These are phyloP conservation scores for Collichthys lucidus DNA, from an alignment of 2,113 vertebrate genomes.

Conservation along the genomic window DNA sequence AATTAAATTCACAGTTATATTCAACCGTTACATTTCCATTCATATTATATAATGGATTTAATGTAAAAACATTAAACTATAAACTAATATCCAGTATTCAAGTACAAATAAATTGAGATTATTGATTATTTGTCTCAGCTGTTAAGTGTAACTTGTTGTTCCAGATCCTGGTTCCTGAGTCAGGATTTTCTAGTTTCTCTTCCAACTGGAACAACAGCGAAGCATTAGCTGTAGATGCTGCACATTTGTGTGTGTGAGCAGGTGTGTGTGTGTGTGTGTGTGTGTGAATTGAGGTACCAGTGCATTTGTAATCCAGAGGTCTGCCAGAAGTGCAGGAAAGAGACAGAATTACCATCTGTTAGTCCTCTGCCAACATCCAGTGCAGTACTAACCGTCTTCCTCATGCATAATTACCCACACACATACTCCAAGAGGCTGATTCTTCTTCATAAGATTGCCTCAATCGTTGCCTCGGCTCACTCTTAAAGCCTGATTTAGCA, in stretches of 20 bases:
- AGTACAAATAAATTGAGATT: too few relatives aligned
- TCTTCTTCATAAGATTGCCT: slow-evolving; percentile 48
- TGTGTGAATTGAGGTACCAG: slow-evolving; percentile 1
- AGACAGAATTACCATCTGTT: slow-evolving; percentile 75
- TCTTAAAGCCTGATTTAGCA: slow-evolving; percentile 64
- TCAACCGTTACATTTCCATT: neutral
- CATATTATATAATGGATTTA: neutral
- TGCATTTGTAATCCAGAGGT: slow-evolving; percentile 59
- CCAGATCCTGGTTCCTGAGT: too few relatives aligned
- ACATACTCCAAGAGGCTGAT: slow-evolving; percentile 40
- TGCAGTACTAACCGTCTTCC: slow-evolving; percentile 65
- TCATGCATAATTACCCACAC: slow-evolving; percentile 73
- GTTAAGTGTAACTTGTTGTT: neutral
- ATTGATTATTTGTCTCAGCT: neutral
- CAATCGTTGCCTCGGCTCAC: slow-evolving; percentile 46
- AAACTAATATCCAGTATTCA: too few relatives aligned
- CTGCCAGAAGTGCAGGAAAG: slow-evolving; percentile 56
- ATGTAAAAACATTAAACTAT: neutral
- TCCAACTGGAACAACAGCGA: neutral
- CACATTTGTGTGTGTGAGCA: slow-evolving; percentile 30
- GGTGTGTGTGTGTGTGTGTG: neutral
- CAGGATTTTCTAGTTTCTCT: neutral
- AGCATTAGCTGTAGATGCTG: neutral
- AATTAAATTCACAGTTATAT: too few relatives aligned
- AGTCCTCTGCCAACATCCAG: slow-evolving; percentile 64